Conservation (phyloP, 2,113 vertebrate species). For the Setophaga coronata region DNA sequence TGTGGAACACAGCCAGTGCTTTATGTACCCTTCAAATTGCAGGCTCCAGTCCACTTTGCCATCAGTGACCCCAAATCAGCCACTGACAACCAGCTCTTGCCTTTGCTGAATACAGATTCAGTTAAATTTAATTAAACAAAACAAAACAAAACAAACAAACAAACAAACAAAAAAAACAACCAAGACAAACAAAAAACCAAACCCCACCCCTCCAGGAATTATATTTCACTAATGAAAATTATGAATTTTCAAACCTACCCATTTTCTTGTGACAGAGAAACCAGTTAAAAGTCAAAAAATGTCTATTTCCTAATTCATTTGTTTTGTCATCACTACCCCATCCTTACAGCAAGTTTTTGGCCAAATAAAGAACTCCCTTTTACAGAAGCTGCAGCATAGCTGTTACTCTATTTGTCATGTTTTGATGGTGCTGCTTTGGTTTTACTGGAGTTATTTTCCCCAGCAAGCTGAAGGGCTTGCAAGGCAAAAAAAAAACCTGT, state of each 20-base stretch:
- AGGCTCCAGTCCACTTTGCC: slow-evolving; percentile 48
- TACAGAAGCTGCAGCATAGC: neutral
- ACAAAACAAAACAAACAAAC: accelerated
- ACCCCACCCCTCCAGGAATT: neutral
- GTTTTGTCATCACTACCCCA: neutral
- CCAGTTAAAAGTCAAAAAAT: neutral
- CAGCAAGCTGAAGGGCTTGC: neutral
- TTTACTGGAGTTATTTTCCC: neutral
- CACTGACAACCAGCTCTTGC: slow-evolving; percentile 12
- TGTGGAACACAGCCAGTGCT: slow-evolving; percentile 56
- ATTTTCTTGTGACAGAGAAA: neutral
- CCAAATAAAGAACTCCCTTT: neutral
- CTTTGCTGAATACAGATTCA: neutral
- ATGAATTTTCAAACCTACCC: neutral
- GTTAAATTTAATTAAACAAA: slow-evolving; percentile 17
- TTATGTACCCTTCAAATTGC: slow-evolving; percentile 67
- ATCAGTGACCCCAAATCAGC: slow-evolving; percentile 23
- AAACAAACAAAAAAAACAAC: neutral
- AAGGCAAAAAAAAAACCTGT: neutral
- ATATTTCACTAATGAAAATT: slow-evolving; percentile 41
- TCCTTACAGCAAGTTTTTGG: neutral
- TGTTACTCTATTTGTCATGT: neutral
- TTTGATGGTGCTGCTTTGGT: neutral
- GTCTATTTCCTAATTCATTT: slow-evolving; percentile 50
- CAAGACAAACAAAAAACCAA: neutral